A percentile compares a stretch with the other conserved stretches of the same genome.
These are phyloP conservation scores for Oncorhynchus keta DNA, from an alignment of 2,113 vertebrate genomes.

Conservation along the genomic window DNA sequence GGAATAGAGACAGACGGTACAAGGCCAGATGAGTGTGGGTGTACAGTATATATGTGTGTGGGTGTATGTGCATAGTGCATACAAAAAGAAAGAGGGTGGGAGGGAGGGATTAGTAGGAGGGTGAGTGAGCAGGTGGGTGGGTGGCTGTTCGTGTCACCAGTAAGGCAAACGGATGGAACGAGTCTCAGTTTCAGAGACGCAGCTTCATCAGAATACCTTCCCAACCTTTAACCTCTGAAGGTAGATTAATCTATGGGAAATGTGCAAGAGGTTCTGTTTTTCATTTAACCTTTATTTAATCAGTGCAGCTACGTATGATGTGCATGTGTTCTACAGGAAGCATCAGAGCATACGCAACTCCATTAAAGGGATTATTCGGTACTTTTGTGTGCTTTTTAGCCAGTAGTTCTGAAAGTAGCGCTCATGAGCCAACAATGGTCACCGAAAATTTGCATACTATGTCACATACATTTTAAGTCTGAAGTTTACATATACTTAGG, in stretches of 20 bases:
- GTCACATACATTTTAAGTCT: too few species aligned
- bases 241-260: background rate
- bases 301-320: background rate
- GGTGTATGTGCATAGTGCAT: background rate
- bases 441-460: too few species aligned
- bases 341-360: background rate
- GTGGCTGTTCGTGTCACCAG: background rate
- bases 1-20: constrained; percentile 17
- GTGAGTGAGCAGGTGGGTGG: background rate
- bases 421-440: too few species aligned
- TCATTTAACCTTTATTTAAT: background rate
- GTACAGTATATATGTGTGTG: constrained; percentile 15
- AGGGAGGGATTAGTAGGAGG: background rate
- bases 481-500: too few species aligned
- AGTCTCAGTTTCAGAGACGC: too few species aligned
- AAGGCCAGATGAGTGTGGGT: constrained; percentile 6
- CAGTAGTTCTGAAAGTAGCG: too few species aligned
- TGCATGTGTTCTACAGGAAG: background rate
- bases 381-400: too few species aligned
- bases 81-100: background rate
- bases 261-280: background rate
- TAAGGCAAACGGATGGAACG: background rate
- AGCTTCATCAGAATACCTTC: background rate
- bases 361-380: background rate
- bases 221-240: background rate